Conservation (phyloP, 2,888 invertebrate species). For the Anoncus sp. region DNA sequence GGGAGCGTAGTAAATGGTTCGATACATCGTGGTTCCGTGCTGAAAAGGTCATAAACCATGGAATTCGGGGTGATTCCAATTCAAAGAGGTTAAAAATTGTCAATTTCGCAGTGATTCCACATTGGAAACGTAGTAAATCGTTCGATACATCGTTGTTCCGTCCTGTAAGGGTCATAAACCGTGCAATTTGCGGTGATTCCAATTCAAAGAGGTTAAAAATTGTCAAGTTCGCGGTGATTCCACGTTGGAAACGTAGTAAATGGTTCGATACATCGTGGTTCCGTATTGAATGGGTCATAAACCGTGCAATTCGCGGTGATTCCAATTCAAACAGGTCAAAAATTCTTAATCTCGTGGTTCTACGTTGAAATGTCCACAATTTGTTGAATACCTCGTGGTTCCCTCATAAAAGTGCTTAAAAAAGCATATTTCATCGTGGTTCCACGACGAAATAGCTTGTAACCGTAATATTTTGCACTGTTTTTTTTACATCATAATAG, state of each 20-base stretch:
- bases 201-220: too few relatives aligned
- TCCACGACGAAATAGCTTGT: neutral
- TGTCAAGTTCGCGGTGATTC: neutral
- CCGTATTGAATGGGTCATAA: too few relatives aligned
- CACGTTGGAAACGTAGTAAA: too few relatives aligned
- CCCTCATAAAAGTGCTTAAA: neutral
- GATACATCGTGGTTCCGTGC: too few relatives aligned
- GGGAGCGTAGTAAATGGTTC: too few relatives aligned
- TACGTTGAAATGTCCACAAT: too few relatives aligned
- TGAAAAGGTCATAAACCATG: too few relatives aligned
- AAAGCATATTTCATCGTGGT: neutral
- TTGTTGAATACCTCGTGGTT: neutral
- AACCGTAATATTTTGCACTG: neutral
- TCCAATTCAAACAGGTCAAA: neutral
- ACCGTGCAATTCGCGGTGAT: neutral
- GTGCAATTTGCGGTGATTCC: too few relatives aligned
- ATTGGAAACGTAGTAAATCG: neutral
- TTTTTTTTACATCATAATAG: too few relatives aligned
- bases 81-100: neutral
- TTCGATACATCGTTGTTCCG: neutral
- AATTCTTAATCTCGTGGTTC: too few relatives aligned
- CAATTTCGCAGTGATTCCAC: neutral
- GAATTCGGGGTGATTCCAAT: too few relatives aligned
- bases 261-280: too few relatives aligned
- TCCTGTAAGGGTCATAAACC: neutral